Evolutionary conservation across 2,113 vertebrate genomes (phyloP), one percentile per base, ranked within the genome.

Genomic region (Petromus typicus): DNA sequence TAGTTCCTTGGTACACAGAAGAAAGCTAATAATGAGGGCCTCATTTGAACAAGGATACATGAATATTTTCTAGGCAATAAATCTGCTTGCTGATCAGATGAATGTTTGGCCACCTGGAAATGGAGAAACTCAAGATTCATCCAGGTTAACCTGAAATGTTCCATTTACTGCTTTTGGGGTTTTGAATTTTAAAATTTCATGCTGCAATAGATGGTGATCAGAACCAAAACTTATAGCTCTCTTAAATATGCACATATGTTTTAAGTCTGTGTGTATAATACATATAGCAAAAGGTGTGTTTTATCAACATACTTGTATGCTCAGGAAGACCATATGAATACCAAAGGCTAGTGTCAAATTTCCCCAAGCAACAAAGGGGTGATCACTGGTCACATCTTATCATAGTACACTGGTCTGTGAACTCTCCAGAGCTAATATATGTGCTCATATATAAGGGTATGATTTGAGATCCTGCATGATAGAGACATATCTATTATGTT

Each of bases 41-140:
- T 54, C 34, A 16, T 88, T 95, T 96, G 91, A 73, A 66, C 90
- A 96, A 88, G 25, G 54, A 81, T 32, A 85, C 7, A 18, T 27
- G 37, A 89, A 56, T 61, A 22, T 90, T 95, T 97, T 88, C 95
- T 89, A 22, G 2, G 0, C 67, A 63, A 27, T 63, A 94, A 96
- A 95, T 79, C 57, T 91, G 69, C 80, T 94, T 95, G 57, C 56
- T 86, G 43, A 48, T 84, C 48, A 75, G 45, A 37, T 89, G 48
- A 69, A 56, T 43, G 37, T 69, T 67, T 84, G 48, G 32, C 20
- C 37, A 86, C 48, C 63, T 69, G 43, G 69, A 56, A 94, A 78
- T 25, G 3, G 80, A 84, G 59, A 93, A 86, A 80, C 45, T 96
- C 45, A 80, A 97, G 96, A 27, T 45, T 32, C 2, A 63, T 32